Base-by-base conservation (phyloP, 2,797 vertebrate species). In the Hylomyscus alleni region DNA sequence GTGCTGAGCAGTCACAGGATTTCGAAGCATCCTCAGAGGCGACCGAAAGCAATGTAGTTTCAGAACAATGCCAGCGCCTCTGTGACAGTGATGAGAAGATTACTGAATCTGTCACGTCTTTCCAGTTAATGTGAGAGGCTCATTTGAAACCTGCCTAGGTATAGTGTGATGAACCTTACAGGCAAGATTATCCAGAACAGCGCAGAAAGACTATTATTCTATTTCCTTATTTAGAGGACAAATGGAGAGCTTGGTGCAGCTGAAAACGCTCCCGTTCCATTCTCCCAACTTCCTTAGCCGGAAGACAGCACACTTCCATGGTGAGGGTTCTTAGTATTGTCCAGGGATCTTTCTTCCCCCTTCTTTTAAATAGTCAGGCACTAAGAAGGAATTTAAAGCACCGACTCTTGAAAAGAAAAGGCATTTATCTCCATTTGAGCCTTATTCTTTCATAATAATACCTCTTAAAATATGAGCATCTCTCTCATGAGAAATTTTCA, bases 131-230 rank as follows among this genome's bases (percentile, higher is more conserved):
- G 29, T n/a, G 65, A 96, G 37, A 83, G 56, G 52, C 52, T 90
- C 84, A 22, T 82, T 90, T 86, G 76, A 82, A 83, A 88, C 82
- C 81, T 91, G 90, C 91, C 89, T 85, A 85, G 95, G 65, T 97
- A 65, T 92, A 96, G 86, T 44, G 97, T 93, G 95, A 96, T 94
- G 86, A 96, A 93, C 37, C 93, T 93, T 37, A 62, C 52, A 93
- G 90, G 81, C 72, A 90, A 58, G 94, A 93, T 90, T 89, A 34
- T 47, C 95, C 92, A 94, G 65, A 37, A 60, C 20, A 65, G 47
- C 82, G 95, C 94, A 98, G 97, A 96, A 86, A 93, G 80, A 15
- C 93, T 97, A 88, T 98, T 96, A 94, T 98, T 95, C 93, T 95
- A 22, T 22, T 97, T 97, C 94, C 96, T 98, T 93, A 84, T 93